Base-by-base conservation (phyloP, 2,113 vertebrate genomes). In the Varanus salvator region DNA sequence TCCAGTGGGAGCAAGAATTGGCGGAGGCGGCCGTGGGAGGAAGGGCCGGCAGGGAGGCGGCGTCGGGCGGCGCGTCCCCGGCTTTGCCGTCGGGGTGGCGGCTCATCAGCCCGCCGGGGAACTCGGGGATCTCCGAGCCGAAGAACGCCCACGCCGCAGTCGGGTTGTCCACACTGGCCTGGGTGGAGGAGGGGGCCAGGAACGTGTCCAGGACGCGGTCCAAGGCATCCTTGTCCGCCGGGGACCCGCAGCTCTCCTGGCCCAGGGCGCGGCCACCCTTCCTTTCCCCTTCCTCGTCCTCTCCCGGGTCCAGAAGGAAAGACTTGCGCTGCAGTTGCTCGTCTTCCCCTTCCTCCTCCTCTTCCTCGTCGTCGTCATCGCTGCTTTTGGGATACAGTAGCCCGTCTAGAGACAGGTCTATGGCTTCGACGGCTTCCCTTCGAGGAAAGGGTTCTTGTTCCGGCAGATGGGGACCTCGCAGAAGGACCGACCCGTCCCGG, bases 141-240 rank as follows among this genome's bases (percentile, higher is more conserved):
- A 97, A 97, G 57, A 97, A 94, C n/a, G 94, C 86, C 97, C 97
- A 97, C 1, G 96, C 74, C 44, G 87, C 78, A 64, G 91, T 50
- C 34, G 95, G 44, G 91, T 81, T 93, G 57, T 83, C 31, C 76
- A 88, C 89, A 86, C 86, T 34, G 87, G 92, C 85, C 69, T 91
- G 7, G 92, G 76, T 19, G 0, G 96, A 29, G 0, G 95, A n/a
- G 15, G 97, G 94, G 0, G 86, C 87, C 93, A 97, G 92, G 5
- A 97, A 92, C 0, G 96, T 96, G 91, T 97, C 96, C 78, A 97
- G 87, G 89, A 97, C 97, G 64, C 96, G 94, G 88, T 97, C 96
- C 90, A 98, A 83, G 54, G 95, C 91, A 86, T 95, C 96, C 88
- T 92, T 92, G 82, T 96, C 97, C 85, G 94, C 48, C 54, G 94